phyloP scores from a whole-genome alignment of 2,797 vertebrate species.

The Falco novaeseelandiae region DNA sequence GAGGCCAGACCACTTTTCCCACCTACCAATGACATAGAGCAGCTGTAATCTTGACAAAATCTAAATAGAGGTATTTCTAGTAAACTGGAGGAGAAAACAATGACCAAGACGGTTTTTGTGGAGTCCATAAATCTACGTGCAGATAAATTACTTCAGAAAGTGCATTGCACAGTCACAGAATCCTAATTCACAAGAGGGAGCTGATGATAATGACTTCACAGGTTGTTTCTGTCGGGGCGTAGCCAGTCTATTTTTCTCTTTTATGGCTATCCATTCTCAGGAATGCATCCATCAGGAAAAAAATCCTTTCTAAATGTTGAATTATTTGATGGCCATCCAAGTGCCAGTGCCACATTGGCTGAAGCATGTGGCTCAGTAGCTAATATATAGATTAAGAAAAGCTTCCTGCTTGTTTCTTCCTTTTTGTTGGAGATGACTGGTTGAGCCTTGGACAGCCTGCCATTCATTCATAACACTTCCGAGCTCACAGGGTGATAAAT shows the following conservation, averaged over 20 bases:
- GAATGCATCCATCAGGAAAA: constrained; percentile 40
- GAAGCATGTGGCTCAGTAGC: not conserved
- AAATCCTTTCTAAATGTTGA: constrained; percentile 4
- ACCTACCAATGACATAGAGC: not conserved
- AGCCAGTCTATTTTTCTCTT: constrained; percentile 64
- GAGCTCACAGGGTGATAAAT: not conserved
- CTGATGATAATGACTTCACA: constrained; percentile 55
- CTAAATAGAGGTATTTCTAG: constrained; percentile 61
- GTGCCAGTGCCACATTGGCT: not conserved
- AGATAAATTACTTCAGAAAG: constrained; percentile 63
- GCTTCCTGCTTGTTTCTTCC: not conserved
- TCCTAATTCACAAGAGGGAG: constrained; percentile 22
- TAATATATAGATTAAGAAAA: not conserved
- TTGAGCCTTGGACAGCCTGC: not conserved
- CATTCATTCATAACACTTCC: not conserved
- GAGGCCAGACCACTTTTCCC: not conserved
- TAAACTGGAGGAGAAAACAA: constrained; percentile 60
- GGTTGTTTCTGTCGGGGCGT: constrained; percentile 4
- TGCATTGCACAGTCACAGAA: not conserved
- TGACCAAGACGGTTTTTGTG: not conserved
- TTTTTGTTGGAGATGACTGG: not conserved
- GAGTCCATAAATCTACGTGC: constrained; percentile 42
- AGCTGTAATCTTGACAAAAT: constrained; percentile 58
- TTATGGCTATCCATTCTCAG: constrained; percentile 57
- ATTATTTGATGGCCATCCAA: constrained; percentile 29